Conservation (phyloP, 2,113 vertebrate genomes). For the Maccullochella peelii region DNA sequence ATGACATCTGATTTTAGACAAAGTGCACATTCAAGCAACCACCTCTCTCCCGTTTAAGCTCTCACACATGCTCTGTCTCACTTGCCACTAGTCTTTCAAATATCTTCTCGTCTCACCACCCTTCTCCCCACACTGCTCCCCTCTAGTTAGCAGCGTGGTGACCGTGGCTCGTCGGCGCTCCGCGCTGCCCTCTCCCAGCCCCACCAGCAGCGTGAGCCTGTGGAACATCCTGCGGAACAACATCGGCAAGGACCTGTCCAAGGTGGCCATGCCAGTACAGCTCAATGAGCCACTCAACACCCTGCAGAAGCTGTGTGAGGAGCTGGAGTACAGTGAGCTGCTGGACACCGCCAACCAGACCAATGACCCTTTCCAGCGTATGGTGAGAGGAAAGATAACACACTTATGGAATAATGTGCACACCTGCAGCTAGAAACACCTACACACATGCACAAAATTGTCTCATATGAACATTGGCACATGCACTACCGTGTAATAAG, state of each 20-base stretch:
- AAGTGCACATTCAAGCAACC: not conserved
- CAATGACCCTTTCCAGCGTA: slow-evolving; percentile 88
- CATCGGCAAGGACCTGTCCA: slow-evolving; percentile 97
- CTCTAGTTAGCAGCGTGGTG: slow-evolving; percentile 50
- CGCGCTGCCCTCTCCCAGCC: slow-evolving; percentile 87
- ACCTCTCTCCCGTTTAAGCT: not conserved
- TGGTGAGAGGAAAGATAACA: slow-evolving; percentile 82
- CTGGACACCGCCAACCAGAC: slow-evolving; percentile 89
- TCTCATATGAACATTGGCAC: not conserved
- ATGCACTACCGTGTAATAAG: not conserved
- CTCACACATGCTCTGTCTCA: not conserved
- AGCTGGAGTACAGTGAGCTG: slow-evolving; percentile 96
- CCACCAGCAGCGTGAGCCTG: slow-evolving; percentile 91
- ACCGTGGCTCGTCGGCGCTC: slow-evolving; percentile 81
- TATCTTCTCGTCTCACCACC: not conserved
- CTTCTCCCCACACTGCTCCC: slow-evolving; percentile 4
- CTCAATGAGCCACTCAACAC: slow-evolving; percentile 96
- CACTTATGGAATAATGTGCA: not conserved
- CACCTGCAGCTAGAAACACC: not conserved
- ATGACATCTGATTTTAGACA: not conserved
- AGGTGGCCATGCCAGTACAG: slow-evolving; percentile 96
- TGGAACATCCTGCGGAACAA: slow-evolving; percentile 98
- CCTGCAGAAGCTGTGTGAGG: slow-evolving; percentile 95
- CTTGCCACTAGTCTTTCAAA: not conserved
- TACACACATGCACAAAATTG: not conserved